Percentiles rank a stretch among this genome's conserved stretches.
phyloP scores from a whole-genome alignment of 2,888 invertebrate genomes.

The Tetropium fuscum region DNA sequence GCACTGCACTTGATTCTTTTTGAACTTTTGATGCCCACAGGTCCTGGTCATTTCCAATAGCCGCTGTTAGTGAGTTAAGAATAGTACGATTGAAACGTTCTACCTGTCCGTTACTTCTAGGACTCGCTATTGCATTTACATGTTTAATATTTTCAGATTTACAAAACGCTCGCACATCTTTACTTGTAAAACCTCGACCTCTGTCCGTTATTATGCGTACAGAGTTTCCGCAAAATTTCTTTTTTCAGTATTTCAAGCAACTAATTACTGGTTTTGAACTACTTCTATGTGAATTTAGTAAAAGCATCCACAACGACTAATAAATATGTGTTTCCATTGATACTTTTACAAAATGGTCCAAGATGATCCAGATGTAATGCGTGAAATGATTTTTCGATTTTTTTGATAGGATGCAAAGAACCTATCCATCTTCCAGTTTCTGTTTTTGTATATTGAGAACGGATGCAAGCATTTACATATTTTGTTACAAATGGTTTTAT shows the following conservation, averaged over 20 bases:
- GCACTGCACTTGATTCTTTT: too few species aligned
- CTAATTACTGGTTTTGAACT: constrained; percentile 15
- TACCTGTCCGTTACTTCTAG: too few species aligned
- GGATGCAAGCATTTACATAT: constrained; percentile 50
- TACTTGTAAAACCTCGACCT: background rate
- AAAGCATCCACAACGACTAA: constrained; percentile 23
- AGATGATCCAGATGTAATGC: constrained; percentile 46
- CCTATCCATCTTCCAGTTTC: constrained; percentile 13
- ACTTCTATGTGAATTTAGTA: constrained; percentile 28
- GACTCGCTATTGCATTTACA: background rate
- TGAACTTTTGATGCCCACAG: too few species aligned
- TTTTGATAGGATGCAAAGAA: constrained; percentile 40
- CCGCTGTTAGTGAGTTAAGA: too few species aligned
- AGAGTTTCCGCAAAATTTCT: constrained; percentile 1
- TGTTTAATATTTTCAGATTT: background rate
- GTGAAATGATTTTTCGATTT: constrained; percentile 36
- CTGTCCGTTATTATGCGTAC: constrained; percentile 5
- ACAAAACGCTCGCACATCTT: background rate
- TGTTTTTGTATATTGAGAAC: constrained; percentile 49
- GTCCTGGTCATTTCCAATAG: too few species aligned
- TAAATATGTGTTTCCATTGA: constrained; percentile 22
- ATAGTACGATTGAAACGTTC: too few species aligned
- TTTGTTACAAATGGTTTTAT: constrained; percentile 41
- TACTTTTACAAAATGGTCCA: constrained; percentile 40
- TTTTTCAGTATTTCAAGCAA: constrained; percentile 1